These are phyloP conservation scores for Myiozetetes cayanensis DNA, from an alignment of 2,113 vertebrate genomes.

Conservation along the genomic window DNA sequence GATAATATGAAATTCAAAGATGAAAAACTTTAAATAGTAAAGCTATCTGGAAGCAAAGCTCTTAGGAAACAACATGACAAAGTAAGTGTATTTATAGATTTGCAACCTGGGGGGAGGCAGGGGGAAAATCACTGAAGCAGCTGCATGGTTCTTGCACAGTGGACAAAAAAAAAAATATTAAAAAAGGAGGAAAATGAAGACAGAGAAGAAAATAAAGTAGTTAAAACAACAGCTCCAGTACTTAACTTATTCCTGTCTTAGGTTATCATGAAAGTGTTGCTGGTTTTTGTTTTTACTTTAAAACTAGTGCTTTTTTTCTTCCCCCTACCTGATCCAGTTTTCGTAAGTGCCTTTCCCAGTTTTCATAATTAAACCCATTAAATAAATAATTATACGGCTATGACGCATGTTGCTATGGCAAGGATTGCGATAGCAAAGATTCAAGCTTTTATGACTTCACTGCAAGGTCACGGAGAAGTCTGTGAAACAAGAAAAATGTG, in stretches of 20 bases:
- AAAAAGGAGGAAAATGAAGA: background rate
- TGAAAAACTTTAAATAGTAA: background rate
- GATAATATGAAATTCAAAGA: background rate
- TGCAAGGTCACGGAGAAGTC: slow-evolving; percentile 34
- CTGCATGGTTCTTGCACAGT: background rate
- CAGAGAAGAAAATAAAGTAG: background rate
- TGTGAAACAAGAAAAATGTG: background rate
- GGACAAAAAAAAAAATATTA: background rate
- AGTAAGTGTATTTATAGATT: slow-evolving; percentile 46
- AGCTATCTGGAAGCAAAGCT: slow-evolving; percentile 9
- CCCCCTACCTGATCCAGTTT: background rate
- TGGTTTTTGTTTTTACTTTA: background rate
- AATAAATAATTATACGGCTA: slow-evolving; percentile 52
- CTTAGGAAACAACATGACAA: slow-evolving; percentile 36
- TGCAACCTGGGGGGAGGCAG: background rate
- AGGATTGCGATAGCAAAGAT: slow-evolving; percentile 46
- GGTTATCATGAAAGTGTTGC: background rate
- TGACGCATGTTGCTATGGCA: slow-evolving; percentile 60
- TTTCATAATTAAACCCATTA: slow-evolving; percentile 58
- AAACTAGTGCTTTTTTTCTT: background rate
- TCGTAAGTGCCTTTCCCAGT: slow-evolving; percentile 6
- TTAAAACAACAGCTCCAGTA: background rate
- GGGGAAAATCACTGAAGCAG: background rate
- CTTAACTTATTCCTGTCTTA: background rate
- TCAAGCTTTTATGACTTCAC: slow-evolving; percentile 40